Evolutionary conservation across 2,888 invertebrate species (phyloP).

Genomic region (Acanthoscelides obtectus): DNA sequence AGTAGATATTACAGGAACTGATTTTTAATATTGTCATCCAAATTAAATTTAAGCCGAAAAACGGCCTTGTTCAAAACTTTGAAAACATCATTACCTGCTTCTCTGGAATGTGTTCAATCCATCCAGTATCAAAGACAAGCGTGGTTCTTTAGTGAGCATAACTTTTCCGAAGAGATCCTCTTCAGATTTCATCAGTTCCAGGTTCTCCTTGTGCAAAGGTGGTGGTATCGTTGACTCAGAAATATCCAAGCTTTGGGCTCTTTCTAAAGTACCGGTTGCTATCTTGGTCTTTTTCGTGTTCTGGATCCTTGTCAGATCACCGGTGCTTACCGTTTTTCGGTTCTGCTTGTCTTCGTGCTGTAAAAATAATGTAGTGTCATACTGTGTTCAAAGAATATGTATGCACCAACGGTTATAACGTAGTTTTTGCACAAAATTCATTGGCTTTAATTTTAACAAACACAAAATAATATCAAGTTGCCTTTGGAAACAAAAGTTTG

Average conservation of each 20-base stretch:
- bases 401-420: no score
- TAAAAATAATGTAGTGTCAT: no score
- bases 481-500: no score
- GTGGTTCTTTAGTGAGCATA: slow-evolving; percentile 55
- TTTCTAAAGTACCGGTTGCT: slow-evolving; percentile 58
- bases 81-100: slow-evolving; percentile 46
- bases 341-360: slow-evolving; percentile 52
- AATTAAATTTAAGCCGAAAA: no score
- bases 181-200: slow-evolving; percentile 34
- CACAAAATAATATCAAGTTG: no score
- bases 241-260: slow-evolving; percentile 77
- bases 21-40: no score
- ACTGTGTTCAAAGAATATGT: no score
- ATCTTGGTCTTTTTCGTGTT: slow-evolving; percentile 36
- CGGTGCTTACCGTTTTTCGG: slow-evolving; percentile 73
- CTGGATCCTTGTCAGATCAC: slow-evolving; percentile 69
- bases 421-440: no score
- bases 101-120: slow-evolving; percentile 64
- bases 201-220: slow-evolving; percentile 12
- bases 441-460: no score
- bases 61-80: no score
- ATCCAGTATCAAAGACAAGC: slow-evolving; percentile 58
- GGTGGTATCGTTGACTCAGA: slow-evolving; percentile 47
- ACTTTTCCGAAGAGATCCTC: slow-evolving; percentile 46
- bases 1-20: no score